Evolutionary conservation across 2,888 invertebrate species (phyloP).

Genomic region (Nymphalis c-album): DNA sequence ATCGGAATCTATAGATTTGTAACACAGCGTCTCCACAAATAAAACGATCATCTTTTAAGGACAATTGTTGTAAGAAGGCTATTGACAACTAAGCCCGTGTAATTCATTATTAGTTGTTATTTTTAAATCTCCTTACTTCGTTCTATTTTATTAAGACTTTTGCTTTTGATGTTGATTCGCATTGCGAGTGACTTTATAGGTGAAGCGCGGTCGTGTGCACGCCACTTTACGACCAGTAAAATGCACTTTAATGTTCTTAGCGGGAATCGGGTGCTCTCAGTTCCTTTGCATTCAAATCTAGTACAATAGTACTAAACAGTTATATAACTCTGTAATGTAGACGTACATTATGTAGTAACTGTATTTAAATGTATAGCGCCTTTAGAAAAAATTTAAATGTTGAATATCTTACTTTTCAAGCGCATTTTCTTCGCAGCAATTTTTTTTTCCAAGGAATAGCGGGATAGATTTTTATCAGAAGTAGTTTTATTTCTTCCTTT

Average conservation of each 20-base stretch:
- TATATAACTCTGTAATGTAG: slow-evolving; percentile 31
- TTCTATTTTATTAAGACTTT: slow-evolving; percentile 23
- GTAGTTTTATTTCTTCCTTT: slow-evolving; percentile 29
- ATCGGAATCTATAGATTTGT: too few relatives aligned
- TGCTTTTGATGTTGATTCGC: slow-evolving; percentile 34
- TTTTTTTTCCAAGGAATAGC: slow-evolving; percentile 23
- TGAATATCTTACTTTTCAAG: slow-evolving; percentile 29
- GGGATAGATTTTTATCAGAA: slow-evolving; percentile 26
- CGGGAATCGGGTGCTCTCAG: slow-evolving; percentile 38
- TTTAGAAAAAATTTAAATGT: slow-evolving; percentile 34
- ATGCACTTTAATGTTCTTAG: slow-evolving; percentile 42
- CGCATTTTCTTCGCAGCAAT: slow-evolving; percentile 32
- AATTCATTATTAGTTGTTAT: background rate
- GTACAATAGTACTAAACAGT: slow-evolving; percentile 36
- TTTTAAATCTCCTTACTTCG: slow-evolving; percentile 17
- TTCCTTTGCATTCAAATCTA: slow-evolving; percentile 38
- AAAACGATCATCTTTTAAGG: too few relatives aligned
- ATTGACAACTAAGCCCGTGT: background rate
- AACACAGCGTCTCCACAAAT: too few relatives aligned
- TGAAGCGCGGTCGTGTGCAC: slow-evolving; percentile 39
- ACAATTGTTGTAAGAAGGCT: too few relatives aligned
- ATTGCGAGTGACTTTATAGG: slow-evolving; percentile 39
- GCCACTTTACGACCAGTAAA: slow-evolving; percentile 45
- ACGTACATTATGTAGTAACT: slow-evolving; percentile 28
- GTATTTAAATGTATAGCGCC: slow-evolving; percentile 33